Percentiles rank a stretch among this genome's conserved stretches.
These are phyloP conservation scores for Melitaea athalia DNA, from an alignment of 2,888 invertebrate genomes.

Conservation along the genomic window DNA sequence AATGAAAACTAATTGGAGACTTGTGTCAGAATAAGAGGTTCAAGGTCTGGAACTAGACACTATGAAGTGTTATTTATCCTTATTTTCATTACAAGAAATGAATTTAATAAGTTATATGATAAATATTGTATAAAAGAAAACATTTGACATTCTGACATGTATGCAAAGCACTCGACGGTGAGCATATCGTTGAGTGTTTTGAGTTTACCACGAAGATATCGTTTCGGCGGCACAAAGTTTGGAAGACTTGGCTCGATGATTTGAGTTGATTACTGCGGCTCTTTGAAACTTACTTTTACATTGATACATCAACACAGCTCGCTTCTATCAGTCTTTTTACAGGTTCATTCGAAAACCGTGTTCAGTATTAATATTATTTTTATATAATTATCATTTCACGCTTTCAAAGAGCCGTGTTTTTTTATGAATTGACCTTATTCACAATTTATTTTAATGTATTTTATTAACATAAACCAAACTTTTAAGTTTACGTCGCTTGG, in stretches of 20 bases:
- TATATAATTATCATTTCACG: conserved; percentile 21
- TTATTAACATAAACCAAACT: conserved; percentile 12
- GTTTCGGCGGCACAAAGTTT: conserved; percentile 37
- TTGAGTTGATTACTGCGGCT: conserved; percentile 42
- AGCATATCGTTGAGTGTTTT: background rate
- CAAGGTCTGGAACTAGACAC: background rate
- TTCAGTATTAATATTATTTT: conserved; percentile 20
- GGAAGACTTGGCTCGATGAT: conserved; percentile 56
- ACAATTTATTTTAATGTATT: conserved; percentile 14
- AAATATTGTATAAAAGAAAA: background rate
- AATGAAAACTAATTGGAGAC: too few relatives aligned
- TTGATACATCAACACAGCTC: conserved; percentile 33
- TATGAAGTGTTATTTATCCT: background rate
- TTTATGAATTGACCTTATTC: conserved; percentile 31
- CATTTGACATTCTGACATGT: background rate
- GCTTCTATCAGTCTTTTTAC: conserved; percentile 55
- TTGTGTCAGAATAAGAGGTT: too few relatives aligned
- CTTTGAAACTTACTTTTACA: conserved; percentile 26
- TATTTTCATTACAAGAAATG: background rate
- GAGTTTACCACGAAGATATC: conserved; percentile 3
- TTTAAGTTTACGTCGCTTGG: conserved; percentile 10
- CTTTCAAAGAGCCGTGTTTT: conserved; percentile 5
- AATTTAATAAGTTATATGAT: background rate
- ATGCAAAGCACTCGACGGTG: background rate
- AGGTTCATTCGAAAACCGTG: conserved; percentile 35